A percentile compares a stretch with the other conserved stretches of the same genome.
Evolutionary conservation across 2,888 invertebrate species (phyloP).

Genomic region (Sialis lutaria): DNA sequence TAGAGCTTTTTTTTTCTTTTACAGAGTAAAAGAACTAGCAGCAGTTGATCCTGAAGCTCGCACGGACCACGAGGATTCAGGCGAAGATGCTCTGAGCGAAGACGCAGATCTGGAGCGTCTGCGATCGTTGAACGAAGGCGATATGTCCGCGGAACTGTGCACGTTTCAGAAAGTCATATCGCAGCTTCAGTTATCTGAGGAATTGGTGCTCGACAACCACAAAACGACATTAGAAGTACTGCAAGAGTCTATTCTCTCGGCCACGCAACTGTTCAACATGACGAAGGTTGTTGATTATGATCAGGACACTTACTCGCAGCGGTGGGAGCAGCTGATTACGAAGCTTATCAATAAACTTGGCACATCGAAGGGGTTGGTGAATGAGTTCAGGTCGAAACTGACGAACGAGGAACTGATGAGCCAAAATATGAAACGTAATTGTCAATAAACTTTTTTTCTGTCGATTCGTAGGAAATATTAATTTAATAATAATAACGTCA

Average conservation of each 20-base stretch:
- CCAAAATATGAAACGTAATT: constrained; percentile 3
- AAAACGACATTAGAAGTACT: constrained; percentile 53
- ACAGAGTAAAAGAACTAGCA: constrained; percentile 79
- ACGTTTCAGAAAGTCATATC: constrained; percentile 83
- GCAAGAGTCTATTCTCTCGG: constrained; percentile 49
- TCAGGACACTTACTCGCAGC: constrained; percentile 78
- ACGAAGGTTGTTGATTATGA: constrained; percentile 85
- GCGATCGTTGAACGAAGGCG: constrained; percentile 43
- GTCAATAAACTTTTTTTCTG: too few relatives aligned
- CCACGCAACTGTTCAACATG: constrained; percentile 50
- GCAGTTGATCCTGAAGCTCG: constrained; percentile 44
- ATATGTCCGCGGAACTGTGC: constrained; percentile 75
- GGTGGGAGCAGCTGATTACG: constrained; percentile 64
- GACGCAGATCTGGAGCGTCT: constrained; percentile 5
- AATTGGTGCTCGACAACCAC: constrained; percentile 78
- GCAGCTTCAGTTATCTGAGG: constrained; percentile 75
- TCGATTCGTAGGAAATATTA: too few relatives aligned
- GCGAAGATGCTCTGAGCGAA: neutral
- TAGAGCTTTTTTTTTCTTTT: constrained; percentile 12
- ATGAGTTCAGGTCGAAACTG: constrained; percentile 61
- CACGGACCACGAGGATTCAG: constrained; percentile 19
- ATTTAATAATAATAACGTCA: too few relatives aligned
- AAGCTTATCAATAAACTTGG: constrained; percentile 45
- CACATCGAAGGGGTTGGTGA: constrained; percentile 55
- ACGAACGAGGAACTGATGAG: constrained; percentile 3